A percentile compares a stretch with the other conserved stretches of the same genome.
These are phyloP conservation scores for Apoda limacodes DNA, from an alignment of 2,888 invertebrate genomes.

Conservation along the genomic window DNA sequence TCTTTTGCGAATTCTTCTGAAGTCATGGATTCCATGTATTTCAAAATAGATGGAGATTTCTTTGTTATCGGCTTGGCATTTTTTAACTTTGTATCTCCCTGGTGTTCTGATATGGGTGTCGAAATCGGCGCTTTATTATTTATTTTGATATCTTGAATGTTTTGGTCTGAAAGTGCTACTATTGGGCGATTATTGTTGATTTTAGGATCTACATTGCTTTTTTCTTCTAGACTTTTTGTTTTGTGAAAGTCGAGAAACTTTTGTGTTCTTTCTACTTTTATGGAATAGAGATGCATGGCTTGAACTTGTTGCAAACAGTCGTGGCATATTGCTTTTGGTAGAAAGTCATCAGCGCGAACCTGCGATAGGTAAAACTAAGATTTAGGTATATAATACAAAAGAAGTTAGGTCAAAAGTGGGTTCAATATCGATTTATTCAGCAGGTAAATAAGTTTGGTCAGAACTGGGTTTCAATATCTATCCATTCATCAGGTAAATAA, in stretches of 20 bases:
- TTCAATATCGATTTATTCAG: too few relatives aligned
- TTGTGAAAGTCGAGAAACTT: conserved; percentile 55
- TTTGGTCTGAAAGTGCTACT: conserved; percentile 30
- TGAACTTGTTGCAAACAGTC: conserved; percentile 58
- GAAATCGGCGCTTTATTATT: conserved; percentile 17
- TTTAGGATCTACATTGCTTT: conserved; percentile 21
- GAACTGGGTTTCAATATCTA: too few relatives aligned
- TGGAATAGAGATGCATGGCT: conserved; percentile 43
- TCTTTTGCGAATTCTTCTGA: conserved; percentile 50
- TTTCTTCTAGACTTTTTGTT: conserved; percentile 37
- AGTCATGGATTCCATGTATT: conserved; percentile 52
- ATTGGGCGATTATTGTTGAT: conserved; percentile 31
- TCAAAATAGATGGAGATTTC: conserved; percentile 41
- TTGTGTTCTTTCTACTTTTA: conserved; percentile 61
- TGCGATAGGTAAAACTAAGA: too few relatives aligned
- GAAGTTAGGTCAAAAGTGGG: too few relatives aligned
- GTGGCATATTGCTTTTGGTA: conserved; percentile 64
- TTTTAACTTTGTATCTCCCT: conserved; percentile 37
- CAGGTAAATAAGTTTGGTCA: too few relatives aligned
- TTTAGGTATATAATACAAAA: too few relatives aligned
- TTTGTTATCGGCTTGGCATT: conserved; percentile 32
- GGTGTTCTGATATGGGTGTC: conserved; percentile 30
- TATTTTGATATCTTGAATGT: conserved; percentile 22
- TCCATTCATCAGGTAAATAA: too few relatives aligned
- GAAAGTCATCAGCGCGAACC: conserved; percentile 50